These are phyloP conservation scores for Aporrectodea caliginosa DNA, from an alignment of 1,140 invertebrate species.

Conservation along the genomic window DNA sequence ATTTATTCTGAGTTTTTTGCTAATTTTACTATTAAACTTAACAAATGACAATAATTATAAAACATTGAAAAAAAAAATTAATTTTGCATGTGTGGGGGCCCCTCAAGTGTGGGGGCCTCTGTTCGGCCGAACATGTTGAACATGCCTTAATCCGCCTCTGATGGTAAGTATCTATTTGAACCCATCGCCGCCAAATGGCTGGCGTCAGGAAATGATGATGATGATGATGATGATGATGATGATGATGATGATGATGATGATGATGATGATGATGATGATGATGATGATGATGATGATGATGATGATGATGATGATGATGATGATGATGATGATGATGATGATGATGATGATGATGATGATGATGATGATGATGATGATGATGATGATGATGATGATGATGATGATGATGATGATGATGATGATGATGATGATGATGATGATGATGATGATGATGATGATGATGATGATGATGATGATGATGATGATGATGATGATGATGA, in stretches of 20 bases:
- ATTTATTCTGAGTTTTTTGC: too few species aligned
- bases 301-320: slow-evolving; percentile 9
- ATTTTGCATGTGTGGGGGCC: too few species aligned
- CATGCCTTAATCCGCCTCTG: too few species aligned
- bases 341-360: slow-evolving; percentile 10
- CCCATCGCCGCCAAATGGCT: too few species aligned
- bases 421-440: slow-evolving; percentile 9
- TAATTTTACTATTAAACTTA: too few species aligned
- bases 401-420: slow-evolving; percentile 10
- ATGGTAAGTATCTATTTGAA: too few species aligned
- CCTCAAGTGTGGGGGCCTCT: too few species aligned
- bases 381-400: slow-evolving; percentile 9
- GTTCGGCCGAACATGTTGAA: too few species aligned
- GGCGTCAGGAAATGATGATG: too few species aligned
- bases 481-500: too few species aligned
- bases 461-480: slow-evolving; percentile 10
- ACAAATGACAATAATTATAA: too few species aligned
- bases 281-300: slow-evolving; percentile 10
- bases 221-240: slow-evolving; percentile 10
- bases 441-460: slow-evolving; percentile 9
- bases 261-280: slow-evolving; percentile 9
- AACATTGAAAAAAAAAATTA: too few species aligned
- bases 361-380: slow-evolving; percentile 9
- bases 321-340: slow-evolving; percentile 9
- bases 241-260: slow-evolving; percentile 9